Conservation (phyloP, 2,797 vertebrate genomes). For the Sphenopsis melanotis region DNA sequence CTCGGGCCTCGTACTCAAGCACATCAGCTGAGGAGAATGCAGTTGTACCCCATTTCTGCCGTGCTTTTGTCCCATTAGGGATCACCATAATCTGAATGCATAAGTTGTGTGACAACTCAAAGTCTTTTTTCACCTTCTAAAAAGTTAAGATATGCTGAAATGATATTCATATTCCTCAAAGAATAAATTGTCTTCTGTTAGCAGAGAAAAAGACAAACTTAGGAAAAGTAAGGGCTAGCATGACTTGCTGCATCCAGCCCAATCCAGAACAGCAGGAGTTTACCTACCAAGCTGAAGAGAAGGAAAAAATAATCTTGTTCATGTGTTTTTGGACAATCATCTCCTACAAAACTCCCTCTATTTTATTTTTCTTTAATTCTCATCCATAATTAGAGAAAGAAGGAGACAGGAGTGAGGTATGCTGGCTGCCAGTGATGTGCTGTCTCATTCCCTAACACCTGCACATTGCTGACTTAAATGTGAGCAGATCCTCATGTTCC, state of each 20-base stretch:
- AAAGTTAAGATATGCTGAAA: not conserved
- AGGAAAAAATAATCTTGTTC: not conserved
- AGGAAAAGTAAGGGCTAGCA: not conserved
- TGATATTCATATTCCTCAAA: not conserved
- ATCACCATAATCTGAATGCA: not conserved
- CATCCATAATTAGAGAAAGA: not conserved
- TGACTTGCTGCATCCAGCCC: not conserved
- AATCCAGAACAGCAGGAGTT: not conserved
- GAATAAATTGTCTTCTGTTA: not conserved
- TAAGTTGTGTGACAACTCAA: not conserved
- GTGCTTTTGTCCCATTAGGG: not conserved
- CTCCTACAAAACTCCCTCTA: not conserved
- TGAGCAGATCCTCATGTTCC: not conserved
- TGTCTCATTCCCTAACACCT: not conserved
- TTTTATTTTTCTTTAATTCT: not conserved
- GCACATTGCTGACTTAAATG: not conserved
- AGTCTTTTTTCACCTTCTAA: not conserved
- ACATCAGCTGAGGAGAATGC: not conserved
- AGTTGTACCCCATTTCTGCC: not conserved
- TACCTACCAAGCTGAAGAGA: not conserved
- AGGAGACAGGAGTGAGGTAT: not conserved
- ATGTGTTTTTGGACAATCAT: not conserved
- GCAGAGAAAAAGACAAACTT: not conserved
- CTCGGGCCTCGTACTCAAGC: not conserved
- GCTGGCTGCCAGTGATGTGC: not conserved